Evolutionary conservation across 2,888 invertebrate species (phyloP).

Genomic region (Idaea straminata): DNA sequence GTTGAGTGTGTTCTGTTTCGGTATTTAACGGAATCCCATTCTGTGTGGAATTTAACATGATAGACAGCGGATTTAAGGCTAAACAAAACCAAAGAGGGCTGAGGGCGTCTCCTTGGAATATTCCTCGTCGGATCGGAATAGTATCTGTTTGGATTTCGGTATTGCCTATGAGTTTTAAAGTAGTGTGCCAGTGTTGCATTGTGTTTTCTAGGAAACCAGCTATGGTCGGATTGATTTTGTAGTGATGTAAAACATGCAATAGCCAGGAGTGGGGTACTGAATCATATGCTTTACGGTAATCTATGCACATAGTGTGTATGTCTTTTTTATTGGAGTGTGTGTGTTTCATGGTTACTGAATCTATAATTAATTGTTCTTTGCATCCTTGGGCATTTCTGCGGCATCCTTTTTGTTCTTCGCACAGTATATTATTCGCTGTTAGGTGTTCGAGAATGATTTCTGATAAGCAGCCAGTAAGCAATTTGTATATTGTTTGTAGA

Average conservation of each 20-base stretch:
- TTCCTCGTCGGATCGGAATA: neutral
- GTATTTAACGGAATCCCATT: neutral
- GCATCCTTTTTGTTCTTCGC: conserved; percentile 30
- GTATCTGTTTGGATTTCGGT: neutral
- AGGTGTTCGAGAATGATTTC: conserved; percentile 24
- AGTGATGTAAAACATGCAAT: conserved; percentile 2
- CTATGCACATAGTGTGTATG: conserved; percentile 24
- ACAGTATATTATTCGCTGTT: conserved; percentile 20
- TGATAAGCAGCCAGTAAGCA: conserved; percentile 24
- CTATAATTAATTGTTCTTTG: conserved; percentile 7
- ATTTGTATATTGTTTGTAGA: conserved; percentile 32
- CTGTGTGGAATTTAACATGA: conserved; percentile 4
- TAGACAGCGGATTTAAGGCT: conserved; percentile 15
- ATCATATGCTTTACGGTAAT: conserved; percentile 32
- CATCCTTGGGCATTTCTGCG: conserved; percentile 21
- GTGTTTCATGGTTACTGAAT: conserved; percentile 14
- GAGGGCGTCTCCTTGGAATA: neutral
- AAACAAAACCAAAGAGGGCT: conserved; percentile 9
- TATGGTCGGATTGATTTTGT: conserved; percentile 26
- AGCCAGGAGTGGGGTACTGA: conserved; percentile 24
- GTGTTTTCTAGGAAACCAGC: conserved; percentile 6
- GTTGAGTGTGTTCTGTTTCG: neutral
- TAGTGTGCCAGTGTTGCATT: conserved; percentile 21
- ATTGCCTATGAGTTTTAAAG: conserved; percentile 3
- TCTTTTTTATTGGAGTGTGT: conserved; percentile 24